Conservation (phyloP, 2,888 invertebrate genomes). For the Epinotia demarniana region DNA sequence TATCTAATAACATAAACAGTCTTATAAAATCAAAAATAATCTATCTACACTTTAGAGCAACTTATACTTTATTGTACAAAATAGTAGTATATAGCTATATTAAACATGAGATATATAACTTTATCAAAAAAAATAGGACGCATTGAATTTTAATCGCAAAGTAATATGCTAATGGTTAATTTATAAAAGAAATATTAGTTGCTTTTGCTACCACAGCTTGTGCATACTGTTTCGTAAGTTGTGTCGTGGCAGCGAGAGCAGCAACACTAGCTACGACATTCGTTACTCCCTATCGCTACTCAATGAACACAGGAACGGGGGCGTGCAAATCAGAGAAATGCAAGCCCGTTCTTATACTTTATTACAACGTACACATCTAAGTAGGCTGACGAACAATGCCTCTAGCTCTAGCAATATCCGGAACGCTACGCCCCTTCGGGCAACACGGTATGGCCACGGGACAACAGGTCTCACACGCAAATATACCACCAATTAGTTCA, state of each 20-base stretch:
- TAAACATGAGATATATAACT: constrained; percentile 59
- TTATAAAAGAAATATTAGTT: constrained; percentile 55
- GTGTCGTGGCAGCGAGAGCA: constrained; percentile 56
- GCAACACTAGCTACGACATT: constrained; percentile 52
- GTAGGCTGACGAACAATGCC: constrained; percentile 37
- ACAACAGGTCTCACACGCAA: constrained; percentile 35
- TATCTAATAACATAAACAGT: constrained; percentile 71
- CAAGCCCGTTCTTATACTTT: constrained; percentile 55
- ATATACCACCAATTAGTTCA: constrained; percentile 30
- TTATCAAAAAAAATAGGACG: constrained; percentile 64
- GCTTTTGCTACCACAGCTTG: constrained; percentile 55
- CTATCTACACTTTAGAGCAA: constrained; percentile 67
- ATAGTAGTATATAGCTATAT: constrained; percentile 58
- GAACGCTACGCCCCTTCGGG: constrained; percentile 29
- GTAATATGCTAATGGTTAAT: constrained; percentile 50
- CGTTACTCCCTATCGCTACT: constrained; percentile 63
- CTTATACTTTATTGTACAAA: constrained; percentile 66
- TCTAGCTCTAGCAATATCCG: constrained; percentile 24
- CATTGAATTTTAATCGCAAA: constrained; percentile 50
- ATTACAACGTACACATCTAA: constrained; percentile 40
- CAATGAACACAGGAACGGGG: constrained; percentile 78
- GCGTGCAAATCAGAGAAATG: constrained; percentile 69
- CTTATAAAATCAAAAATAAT: constrained; percentile 74
- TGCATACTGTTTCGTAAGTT: constrained; percentile 39
- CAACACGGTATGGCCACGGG: constrained; percentile 40